Conservation (phyloP, 2,888 invertebrate species). For the Aleiodes testaceus region DNA sequence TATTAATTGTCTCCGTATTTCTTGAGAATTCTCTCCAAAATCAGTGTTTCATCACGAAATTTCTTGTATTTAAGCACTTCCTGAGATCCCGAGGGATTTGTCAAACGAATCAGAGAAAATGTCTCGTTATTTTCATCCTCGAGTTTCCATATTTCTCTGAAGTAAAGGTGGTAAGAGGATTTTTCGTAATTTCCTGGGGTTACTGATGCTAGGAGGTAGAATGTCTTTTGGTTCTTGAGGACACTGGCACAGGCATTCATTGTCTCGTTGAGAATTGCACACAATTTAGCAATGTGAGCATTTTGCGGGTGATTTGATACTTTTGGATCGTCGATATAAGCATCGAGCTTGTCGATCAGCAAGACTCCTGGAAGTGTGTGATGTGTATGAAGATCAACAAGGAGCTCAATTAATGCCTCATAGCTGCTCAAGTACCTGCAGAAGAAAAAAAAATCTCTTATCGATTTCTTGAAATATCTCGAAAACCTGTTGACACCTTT, state of each 20-base stretch:
- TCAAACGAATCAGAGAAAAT: slow-evolving; percentile 33
- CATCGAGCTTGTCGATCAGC: slow-evolving; percentile 64
- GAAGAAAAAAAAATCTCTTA: slow-evolving; percentile 25
- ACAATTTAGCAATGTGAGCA: slow-evolving; percentile 58
- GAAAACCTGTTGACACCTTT: too few relatives aligned
- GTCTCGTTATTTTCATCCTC: slow-evolving; percentile 38
- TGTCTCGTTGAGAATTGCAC: slow-evolving; percentile 59
- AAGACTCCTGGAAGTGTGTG: slow-evolving; percentile 60
- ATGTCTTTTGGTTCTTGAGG: slow-evolving; percentile 49
- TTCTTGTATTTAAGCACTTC: slow-evolving; percentile 53
- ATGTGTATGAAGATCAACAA: slow-evolving; percentile 62
- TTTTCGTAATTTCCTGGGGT: slow-evolving; percentile 24
- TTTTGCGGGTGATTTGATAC: slow-evolving; percentile 47
- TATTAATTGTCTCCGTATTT: slow-evolving; percentile 3
- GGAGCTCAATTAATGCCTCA: slow-evolving; percentile 58
- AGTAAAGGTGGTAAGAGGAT: slow-evolving; percentile 49
- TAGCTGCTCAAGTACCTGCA: slow-evolving; percentile 64
- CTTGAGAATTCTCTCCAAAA: slow-evolving; percentile 54
- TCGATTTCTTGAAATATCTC: too few relatives aligned
- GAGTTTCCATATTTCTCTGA: slow-evolving; percentile 53
- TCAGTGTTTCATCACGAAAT: slow-evolving; percentile 57
- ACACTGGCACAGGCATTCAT: slow-evolving; percentile 61
- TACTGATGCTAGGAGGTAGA: slow-evolving; percentile 50
- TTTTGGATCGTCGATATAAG: slow-evolving; percentile 54
- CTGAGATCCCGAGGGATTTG: background rate